Conservation (phyloP, 2,888 invertebrate species). For the Pristionchus fissidentatus region DNA sequence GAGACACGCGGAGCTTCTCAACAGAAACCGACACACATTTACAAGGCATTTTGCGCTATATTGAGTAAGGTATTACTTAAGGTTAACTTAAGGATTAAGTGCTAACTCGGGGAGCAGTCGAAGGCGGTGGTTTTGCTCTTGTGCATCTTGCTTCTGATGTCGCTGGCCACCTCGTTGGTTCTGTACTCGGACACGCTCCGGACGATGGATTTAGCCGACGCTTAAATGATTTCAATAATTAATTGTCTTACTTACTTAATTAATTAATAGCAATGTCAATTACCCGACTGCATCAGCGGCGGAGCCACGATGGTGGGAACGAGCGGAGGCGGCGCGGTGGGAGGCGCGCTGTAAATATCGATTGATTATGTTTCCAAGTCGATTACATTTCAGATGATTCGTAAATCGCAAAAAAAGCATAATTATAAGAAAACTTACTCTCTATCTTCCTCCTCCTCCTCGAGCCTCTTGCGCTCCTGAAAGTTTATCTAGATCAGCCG, state of each 20-base stretch:
- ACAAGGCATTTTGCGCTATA: no score
- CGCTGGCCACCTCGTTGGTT: conserved; percentile 53
- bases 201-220: conserved; percentile 7
- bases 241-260: background rate
- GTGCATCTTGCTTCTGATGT: conserved; percentile 57
- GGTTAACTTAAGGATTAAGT: background rate
- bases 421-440: background rate
- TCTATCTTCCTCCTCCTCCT: background rate
- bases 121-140: conserved; percentile 63
- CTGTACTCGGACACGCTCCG: conserved; percentile 43
- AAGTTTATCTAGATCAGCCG: background rate
- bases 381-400: no score
- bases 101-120: conserved; percentile 25
- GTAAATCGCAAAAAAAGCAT: no score
- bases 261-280: background rate
- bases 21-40: no score
- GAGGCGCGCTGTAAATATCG: background rate
- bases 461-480: conserved; percentile 19
- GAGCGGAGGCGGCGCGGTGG: background rate
- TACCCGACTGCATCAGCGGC: background rate
- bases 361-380: background rate
- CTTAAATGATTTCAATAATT: no score
- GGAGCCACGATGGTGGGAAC: conserved; percentile 32
- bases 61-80: no score
- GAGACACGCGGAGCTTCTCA: no score